Evolutionary conservation across 2,888 invertebrate species (phyloP).

Genomic region (Slavum lentiscoides): DNA sequence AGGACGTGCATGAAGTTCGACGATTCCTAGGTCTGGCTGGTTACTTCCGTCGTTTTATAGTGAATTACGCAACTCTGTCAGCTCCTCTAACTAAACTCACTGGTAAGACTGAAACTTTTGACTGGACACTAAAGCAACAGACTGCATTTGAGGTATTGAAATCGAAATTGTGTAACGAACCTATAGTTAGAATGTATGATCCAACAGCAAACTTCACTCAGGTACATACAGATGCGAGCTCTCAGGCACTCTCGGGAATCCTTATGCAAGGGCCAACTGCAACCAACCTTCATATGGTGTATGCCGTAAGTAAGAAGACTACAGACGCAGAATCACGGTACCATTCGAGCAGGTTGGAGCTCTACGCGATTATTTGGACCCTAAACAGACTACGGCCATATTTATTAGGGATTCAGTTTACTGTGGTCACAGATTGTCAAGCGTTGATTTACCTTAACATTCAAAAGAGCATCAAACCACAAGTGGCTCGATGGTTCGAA

Average conservation of each 20-base stretch:
- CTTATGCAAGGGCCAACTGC: slow-evolving; percentile 55
- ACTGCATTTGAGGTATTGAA: slow-evolving; percentile 41
- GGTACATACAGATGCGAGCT: slow-evolving; percentile 55
- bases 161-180: slow-evolving; percentile 51
- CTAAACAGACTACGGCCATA: slow-evolving; percentile 51
- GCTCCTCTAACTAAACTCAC: slow-evolving; percentile 5
- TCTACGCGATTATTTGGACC: neutral
- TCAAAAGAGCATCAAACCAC: slow-evolving; percentile 55
- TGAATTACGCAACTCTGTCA: neutral
- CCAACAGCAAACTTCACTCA: slow-evolving; percentile 52
- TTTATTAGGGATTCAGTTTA: slow-evolving; percentile 55
- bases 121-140: slow-evolving; percentile 1
- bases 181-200: slow-evolving; percentile 58
- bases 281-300: slow-evolving; percentile 55
- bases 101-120: neutral
- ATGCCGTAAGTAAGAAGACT: slow-evolving; percentile 56
- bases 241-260: slow-evolving; percentile 55
- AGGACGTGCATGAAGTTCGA: neutral
- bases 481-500: slow-evolving; percentile 39
- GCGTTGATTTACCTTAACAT: slow-evolving; percentile 56
- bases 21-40: slow-evolving; percentile 16
- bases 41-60: slow-evolving; percentile 20
- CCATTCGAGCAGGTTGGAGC: slow-evolving; percentile 57
- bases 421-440: slow-evolving; percentile 56
- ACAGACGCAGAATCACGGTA: slow-evolving; percentile 54